Conservation (phyloP, 2,113 vertebrate species). For the Catagonus wagneri region DNA sequence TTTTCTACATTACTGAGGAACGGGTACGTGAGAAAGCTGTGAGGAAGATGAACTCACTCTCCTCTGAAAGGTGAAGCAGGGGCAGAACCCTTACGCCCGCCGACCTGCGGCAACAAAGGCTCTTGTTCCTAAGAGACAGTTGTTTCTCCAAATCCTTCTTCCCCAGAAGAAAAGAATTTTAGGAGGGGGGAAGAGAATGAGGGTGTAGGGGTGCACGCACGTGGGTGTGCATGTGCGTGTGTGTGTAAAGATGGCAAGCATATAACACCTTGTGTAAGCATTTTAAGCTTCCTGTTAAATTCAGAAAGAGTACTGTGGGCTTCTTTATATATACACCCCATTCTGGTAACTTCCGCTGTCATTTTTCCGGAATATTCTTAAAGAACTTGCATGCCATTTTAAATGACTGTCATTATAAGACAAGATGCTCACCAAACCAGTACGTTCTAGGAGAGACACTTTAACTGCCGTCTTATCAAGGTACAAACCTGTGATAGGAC, state of each 20-base stretch:
- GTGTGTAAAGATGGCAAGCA: background rate
- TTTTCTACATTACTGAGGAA: background rate
- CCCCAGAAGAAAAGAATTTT: background rate
- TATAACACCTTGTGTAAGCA: background rate
- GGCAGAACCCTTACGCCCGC: accelerated
- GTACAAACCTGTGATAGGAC: conserved; percentile 97
- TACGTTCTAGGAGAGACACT: conserved; percentile 49
- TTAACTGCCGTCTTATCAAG: conserved; percentile 90
- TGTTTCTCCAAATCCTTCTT: background rate
- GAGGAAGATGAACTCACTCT: background rate
- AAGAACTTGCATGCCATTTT: background rate
- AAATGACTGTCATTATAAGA: background rate
- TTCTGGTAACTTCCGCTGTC: background rate
- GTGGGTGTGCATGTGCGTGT: too few relatives aligned
- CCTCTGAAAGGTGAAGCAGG: too few relatives aligned
- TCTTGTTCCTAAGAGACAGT: background rate
- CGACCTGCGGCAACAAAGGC: accelerated
- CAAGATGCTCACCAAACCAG: background rate
- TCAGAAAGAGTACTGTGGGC: background rate
- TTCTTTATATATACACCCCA: background rate
- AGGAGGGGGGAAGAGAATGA: background rate
- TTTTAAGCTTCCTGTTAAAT: background rate
- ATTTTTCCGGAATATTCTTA: background rate
- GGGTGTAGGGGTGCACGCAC: background rate
- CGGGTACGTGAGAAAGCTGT: background rate